Base-by-base conservation (phyloP, 2,888 invertebrate species). In the Melieria crassipennis region DNA sequence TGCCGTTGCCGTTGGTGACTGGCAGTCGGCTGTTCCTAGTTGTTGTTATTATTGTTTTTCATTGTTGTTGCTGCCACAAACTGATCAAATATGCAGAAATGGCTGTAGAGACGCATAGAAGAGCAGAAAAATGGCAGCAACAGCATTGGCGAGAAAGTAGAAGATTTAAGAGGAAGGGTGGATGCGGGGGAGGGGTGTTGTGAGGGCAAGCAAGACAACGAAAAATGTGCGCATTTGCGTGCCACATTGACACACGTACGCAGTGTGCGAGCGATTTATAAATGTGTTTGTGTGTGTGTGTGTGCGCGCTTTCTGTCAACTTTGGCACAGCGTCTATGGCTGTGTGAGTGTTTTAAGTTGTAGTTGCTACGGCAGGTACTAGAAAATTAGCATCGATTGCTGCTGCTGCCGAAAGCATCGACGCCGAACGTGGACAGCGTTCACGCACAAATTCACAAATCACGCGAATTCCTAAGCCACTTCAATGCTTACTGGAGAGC, bases 171-270 rank as follows among this genome's bases (percentile, higher is more conserved):
- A n/a, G 10, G 4, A 5, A n/a, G 52, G 11, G 7, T 4, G 11
- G 9, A 10, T 4, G 55, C n/a, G 50, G 42, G 11, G n/a, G 6
- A n/a, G 47, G 11, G 45, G 43, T 0, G 9, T 56, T 50, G 16
- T 30, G 55, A 69, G 64, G 63, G 81, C 82, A 81, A 82, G 82
- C 82, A 81, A 82, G 82, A 81, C 82, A 80, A 82, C 81, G 80
- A 79, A 77, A 79, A 82, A 81, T 11, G 80, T 81, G 81, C 81
- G 80, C 42, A 11, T 61, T 82, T 80, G 76, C 42, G 56, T 58
- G 56, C 16, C 13, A 71, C 76, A 74, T 73, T 76, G 72, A 67
- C 73, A 73, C 75, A 75, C 76, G 76, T 73, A 62, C 72, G 57
- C 46, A 57, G 64, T 72, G 73, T 72, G 81, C 80, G 81, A 82